phyloP scores from a whole-genome alignment of 2,888 invertebrate species.

The Gnatocerus cornutus region DNA sequence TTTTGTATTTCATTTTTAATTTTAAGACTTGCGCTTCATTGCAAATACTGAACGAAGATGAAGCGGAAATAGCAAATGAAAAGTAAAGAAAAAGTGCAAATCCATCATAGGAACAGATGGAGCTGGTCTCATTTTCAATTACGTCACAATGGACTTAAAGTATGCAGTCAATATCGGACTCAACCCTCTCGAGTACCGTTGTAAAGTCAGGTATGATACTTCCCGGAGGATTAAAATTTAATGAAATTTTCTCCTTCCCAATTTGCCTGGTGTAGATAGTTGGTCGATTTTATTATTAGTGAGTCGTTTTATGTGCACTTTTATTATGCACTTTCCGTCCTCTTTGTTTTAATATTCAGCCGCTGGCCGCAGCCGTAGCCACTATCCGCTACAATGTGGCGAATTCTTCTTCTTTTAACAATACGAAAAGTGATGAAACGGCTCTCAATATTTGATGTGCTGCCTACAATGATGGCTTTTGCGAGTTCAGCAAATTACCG shows the following conservation, averaged over 20 bases:
- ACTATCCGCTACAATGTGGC: conserved; percentile 45
- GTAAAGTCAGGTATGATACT: conserved; percentile 26
- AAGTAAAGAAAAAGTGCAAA: too few species aligned
- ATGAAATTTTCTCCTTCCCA: conserved; percentile 29
- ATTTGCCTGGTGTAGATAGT: conserved; percentile 22
- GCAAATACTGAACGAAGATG: too few species aligned
- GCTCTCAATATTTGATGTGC: conserved; percentile 58
- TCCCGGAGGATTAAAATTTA: conserved; percentile 39
- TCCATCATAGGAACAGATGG: neutral
- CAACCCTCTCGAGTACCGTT: conserved; percentile 22
- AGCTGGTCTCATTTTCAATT: conserved; percentile 8
- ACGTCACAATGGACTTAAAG: conserved; percentile 32
- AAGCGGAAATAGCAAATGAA: too few species aligned
- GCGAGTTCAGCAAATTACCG: conserved; percentile 64
- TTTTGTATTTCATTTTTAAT: too few species aligned
- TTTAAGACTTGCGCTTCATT: too few species aligned
- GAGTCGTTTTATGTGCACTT: conserved; percentile 35
- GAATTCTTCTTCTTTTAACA: conserved; percentile 38
- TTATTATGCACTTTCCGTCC: conserved; percentile 29
- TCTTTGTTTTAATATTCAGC: conserved; percentile 38
- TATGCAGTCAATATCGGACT: conserved; percentile 18
- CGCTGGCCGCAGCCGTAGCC: conserved; percentile 20
- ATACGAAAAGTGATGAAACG: conserved; percentile 53
- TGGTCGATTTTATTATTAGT: conserved; percentile 28
- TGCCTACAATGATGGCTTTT: conserved; percentile 58